Conservation (phyloP, 2,797 vertebrate species). For the Gymnocypris eckloni region DNA sequence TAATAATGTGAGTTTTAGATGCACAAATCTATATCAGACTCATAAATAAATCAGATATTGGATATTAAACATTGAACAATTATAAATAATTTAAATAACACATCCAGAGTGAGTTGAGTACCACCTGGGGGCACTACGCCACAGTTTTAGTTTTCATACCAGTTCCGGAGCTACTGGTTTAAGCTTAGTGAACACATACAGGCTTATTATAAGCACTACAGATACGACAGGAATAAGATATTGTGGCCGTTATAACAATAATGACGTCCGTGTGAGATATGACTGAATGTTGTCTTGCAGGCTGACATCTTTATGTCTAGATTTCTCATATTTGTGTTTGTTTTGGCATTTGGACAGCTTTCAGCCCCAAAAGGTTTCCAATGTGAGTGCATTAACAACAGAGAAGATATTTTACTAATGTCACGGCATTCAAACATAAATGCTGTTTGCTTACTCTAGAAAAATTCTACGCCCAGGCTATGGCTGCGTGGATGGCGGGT, state of each 20-base stretch:
- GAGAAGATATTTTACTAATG: constrained; percentile 69
- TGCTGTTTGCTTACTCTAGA: constrained; percentile 73
- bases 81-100: constrained; percentile 17
- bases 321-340: constrained; percentile 66
- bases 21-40: constrained; percentile 8
- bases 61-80: constrained; percentile 17
- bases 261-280: constrained; percentile 52
- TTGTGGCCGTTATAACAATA: constrained; percentile 41
- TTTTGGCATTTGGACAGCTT: constrained; percentile 65
- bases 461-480: constrained; percentile 70
- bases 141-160: constrained; percentile 7
- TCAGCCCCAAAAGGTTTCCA: constrained; percentile 59
- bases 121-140: constrained; percentile 25
- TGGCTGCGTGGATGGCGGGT: constrained; percentile 65
- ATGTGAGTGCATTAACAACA: constrained; percentile 62
- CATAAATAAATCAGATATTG: constrained; percentile 23
- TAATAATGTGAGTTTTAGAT: constrained; percentile 21
- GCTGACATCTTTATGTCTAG: constrained; percentile 49
- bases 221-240: constrained; percentile 49
- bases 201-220: constrained; percentile 49
- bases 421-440: constrained; percentile 73
- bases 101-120: constrained; percentile 6
- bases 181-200: constrained; percentile 45
- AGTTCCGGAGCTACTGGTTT: background rate
- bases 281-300: constrained; percentile 44